Evolutionary conservation across 2,888 invertebrate species (phyloP), one percentile per base, ranked within the genome.

Genomic region (Ormyrus rosae): DNA sequence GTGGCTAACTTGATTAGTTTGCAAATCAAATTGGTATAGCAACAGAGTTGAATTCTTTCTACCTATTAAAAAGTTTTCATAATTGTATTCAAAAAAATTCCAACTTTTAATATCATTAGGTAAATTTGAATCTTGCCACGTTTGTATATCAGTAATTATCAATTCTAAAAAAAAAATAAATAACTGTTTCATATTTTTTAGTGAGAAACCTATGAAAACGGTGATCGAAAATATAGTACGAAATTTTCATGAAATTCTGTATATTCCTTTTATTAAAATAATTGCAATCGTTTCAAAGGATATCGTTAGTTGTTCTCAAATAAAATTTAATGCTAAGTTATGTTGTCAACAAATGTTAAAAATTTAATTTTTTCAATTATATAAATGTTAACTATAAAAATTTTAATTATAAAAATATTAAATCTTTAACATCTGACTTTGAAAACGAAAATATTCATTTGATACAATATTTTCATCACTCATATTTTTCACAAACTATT

Each of bases 51-150:
- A 81, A 7, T 81, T 53, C 5, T 60, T 80, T 1, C 71, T 63
- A 8, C 83, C 75, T 50, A 82, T 85, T 46, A 89, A 60, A 78
- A 85, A 87, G 71, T 13, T 61, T 10, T 71, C 61, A n/a, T 78
- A 78, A 8, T 84, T 82, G 4, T 48, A 19, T 0, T 84, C 81
- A 11, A 87, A 45, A 63, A 79, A 83, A 80, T 87, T 83, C 86
- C 87, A 87, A 63, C 86, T 83, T 7, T 74, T 69, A 0, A 61
- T 81, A 5, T 68, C 74, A 45, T 78, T 19, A 9, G 82, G 79
- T 6, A 87, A 75, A 13, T 51, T 55, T 7, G 13, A 2, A 45
- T 84, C 81, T 8, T 83, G 78, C 45, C 53, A 51, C 45, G 58
- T 34, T 48, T 78, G 48, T 34, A 78, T 67, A 48, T 51, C 51